phyloP scores from a whole-genome alignment of 2,888 invertebrate genomes.

The Litoditis marina region DNA sequence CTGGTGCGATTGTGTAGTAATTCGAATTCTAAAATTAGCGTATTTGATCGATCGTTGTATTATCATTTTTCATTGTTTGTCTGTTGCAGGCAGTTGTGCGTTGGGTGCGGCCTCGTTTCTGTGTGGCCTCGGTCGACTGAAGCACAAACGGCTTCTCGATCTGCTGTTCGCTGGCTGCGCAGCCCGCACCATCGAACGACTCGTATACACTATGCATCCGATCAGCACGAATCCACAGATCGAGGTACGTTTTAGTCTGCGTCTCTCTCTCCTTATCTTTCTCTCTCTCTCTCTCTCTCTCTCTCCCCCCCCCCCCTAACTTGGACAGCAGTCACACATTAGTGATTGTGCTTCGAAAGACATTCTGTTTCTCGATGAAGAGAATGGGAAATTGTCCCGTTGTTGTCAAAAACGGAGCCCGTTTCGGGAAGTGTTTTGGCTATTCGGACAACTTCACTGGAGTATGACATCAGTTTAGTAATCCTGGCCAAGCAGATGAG shows the following conservation, averaged over 20 bases:
- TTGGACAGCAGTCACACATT: too few species aligned
- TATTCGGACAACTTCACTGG: too few species aligned
- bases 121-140: slow-evolving; percentile 23
- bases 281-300: too few species aligned
- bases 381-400: neutral
- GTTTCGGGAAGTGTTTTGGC: too few species aligned
- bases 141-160: slow-evolving; percentile 32
- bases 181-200: slow-evolving; percentile 36
- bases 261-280: too few species aligned
- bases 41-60: too few species aligned
- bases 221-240: slow-evolving; percentile 23
- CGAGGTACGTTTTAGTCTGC: slow-evolving; percentile 13
- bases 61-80: slow-evolving; percentile 4
- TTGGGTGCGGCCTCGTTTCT: slow-evolving; percentile 31
- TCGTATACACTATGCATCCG: slow-evolving; percentile 29
- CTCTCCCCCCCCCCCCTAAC: too few species aligned
- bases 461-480: too few species aligned
- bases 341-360: too few species aligned
- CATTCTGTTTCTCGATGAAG: neutral
- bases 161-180: slow-evolving; percentile 35
- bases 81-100: slow-evolving; percentile 24
- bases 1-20: too few species aligned
- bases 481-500: too few species aligned
- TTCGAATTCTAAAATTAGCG: too few species aligned
- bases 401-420: neutral